phyloP scores from a whole-genome alignment of 1,140 invertebrate genomes.

The Gryllus bimaculatus region DNA sequence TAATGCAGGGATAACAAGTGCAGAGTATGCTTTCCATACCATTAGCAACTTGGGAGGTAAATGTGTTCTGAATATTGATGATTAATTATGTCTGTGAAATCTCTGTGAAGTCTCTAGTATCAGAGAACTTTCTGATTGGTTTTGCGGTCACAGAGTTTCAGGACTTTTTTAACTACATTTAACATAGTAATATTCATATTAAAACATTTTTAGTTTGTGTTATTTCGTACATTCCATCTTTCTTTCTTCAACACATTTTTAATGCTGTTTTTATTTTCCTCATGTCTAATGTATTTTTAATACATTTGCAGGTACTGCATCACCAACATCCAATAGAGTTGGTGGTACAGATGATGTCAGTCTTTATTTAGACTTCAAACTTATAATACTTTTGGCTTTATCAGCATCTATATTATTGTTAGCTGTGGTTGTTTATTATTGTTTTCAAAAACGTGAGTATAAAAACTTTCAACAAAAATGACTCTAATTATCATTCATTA shows the following conservation, averaged over 20 bases:
- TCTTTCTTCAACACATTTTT: too few relatives aligned
- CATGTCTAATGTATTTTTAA: neutral
- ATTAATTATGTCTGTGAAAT: too few relatives aligned
- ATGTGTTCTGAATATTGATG: too few relatives aligned
- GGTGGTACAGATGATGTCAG: neutral
- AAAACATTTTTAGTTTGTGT: too few relatives aligned
- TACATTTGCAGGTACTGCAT: neutral
- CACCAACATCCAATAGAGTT: neutral
- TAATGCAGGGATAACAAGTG: constrained; percentile 41
- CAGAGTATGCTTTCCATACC: constrained; percentile 40
- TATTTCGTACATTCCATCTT: too few relatives aligned
- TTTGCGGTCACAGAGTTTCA: too few relatives aligned
- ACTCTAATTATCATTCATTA: neutral
- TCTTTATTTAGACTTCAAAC: constrained; percentile 14
- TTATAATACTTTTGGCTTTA: constrained; percentile 4
- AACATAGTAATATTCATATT: too few relatives aligned
- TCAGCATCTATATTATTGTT: constrained; percentile 3
- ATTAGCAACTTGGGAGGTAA: constrained; percentile 35
- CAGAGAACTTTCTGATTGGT: too few relatives aligned
- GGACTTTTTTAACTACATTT: too few relatives aligned
- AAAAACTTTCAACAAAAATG: neutral
- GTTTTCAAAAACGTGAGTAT: constrained; percentile 11
- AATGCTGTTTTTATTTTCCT: too few relatives aligned
- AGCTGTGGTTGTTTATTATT: constrained; percentile 12
- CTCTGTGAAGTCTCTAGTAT: too few relatives aligned